Percentiles rank a stretch among this genome's conserved stretches.
Evolutionary conservation across 2,797 vertebrate species (phyloP).

Genomic region (Coregonus suidteri): DNA sequence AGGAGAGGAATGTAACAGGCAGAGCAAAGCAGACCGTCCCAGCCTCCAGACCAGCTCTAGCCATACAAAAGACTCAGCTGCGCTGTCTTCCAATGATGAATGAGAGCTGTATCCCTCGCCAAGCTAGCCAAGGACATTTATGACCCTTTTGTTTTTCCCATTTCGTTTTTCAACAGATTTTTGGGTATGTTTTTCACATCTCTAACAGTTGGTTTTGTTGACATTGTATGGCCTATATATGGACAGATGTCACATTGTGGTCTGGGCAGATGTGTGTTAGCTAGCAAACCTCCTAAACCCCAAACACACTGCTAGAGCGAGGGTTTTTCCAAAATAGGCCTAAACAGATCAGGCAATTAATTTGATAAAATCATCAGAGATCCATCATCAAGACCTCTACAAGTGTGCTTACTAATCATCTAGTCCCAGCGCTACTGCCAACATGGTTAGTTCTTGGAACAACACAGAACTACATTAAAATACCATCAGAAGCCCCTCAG

Average conservation of each 20-base stretch:
- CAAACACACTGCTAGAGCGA: too few species aligned
- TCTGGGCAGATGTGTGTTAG: too few species aligned
- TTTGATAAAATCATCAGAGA: too few species aligned
- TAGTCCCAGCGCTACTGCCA: too few species aligned
- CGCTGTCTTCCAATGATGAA: background rate
- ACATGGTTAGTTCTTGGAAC: background rate
- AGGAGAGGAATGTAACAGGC: background rate
- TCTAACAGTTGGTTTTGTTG: background rate
- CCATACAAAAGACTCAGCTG: background rate
- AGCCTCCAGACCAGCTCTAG: background rate
- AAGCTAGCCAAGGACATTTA: background rate
- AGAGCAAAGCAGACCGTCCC: background rate
- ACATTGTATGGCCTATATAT: background rate
- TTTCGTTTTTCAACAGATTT: background rate
- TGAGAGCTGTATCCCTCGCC: background rate
- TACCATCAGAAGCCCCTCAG: too few species aligned
- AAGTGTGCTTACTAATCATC: too few species aligned
- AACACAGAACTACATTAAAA: background rate
- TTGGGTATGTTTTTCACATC: background rate
- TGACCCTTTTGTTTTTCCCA: background rate
- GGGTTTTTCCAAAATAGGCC: too few species aligned
- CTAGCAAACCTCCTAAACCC: too few species aligned
- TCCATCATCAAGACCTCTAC: too few species aligned
- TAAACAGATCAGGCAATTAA: too few species aligned
- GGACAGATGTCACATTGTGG: background rate